phyloP scores from a whole-genome alignment of 2,113 vertebrate genomes.

The Reinhardtius hippoglossoides region DNA sequence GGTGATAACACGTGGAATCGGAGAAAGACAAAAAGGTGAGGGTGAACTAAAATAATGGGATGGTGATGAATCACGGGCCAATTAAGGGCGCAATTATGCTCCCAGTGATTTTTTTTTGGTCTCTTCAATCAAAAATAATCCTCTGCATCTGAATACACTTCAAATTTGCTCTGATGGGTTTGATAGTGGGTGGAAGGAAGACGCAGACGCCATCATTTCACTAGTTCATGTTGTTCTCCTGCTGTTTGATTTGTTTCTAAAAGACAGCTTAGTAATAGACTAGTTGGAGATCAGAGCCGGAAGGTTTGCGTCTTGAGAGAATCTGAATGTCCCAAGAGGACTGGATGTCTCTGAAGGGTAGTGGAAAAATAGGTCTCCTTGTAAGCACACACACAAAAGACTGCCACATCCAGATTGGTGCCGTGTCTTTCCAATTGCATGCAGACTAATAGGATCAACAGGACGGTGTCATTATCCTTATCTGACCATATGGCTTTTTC shows the following conservation, averaged over 20 bases:
- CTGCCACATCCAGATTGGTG: slow-evolving; percentile 23
- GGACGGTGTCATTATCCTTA: slow-evolving; percentile 58
- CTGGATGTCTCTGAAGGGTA: background rate
- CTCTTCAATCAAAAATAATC: background rate
- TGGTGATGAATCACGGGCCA: slow-evolving; percentile 61
- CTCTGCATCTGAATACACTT: slow-evolving; percentile 39
- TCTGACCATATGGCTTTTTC: slow-evolving; percentile 57
- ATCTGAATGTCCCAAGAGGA: background rate
- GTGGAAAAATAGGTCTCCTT: slow-evolving; percentile 16
- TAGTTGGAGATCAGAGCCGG: background rate
- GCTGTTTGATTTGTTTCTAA: slow-evolving; percentile 13
- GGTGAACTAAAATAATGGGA: slow-evolving; percentile 58
- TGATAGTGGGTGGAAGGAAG: slow-evolving; percentile 32
- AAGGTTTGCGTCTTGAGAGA: slow-evolving; percentile 1
- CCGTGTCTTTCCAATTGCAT: slow-evolving; percentile 27
- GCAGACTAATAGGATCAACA: slow-evolving; percentile 57
- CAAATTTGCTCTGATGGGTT: slow-evolving; percentile 30
- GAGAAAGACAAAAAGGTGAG: slow-evolving; percentile 21
- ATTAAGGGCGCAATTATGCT: slow-evolving; percentile 55
- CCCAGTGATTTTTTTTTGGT: slow-evolving; percentile 18
- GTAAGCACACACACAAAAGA: slow-evolving; percentile 7
- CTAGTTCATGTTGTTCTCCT: background rate
- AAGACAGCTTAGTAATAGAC: background rate
- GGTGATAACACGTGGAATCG: slow-evolving; percentile 35
- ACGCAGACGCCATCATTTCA: background rate